These are phyloP conservation scores for Aplysina aerophoba DNA, from an alignment of 37 sponge, comb jelly and placozoan genomes.

Conservation along the genomic window DNA sequence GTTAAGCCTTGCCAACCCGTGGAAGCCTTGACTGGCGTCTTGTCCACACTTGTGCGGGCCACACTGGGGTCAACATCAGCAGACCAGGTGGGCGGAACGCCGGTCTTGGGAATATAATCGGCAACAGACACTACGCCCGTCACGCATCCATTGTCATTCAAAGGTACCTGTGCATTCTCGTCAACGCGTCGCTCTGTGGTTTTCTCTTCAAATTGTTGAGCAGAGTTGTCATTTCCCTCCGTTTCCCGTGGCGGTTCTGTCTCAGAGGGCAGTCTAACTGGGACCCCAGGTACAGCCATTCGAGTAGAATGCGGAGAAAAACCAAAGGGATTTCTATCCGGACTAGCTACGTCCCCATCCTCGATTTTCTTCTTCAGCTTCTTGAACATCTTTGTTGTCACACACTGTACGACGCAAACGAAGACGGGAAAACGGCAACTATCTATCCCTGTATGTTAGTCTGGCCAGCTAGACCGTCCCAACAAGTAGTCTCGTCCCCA, in stretches of 20 bases:
- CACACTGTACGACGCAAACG: no score
- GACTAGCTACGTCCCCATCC: not conserved
- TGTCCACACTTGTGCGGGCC: not conserved
- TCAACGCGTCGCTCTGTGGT: not conserved
- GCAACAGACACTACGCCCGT: not conserved
- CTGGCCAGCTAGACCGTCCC: no score
- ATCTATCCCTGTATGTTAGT: no score
- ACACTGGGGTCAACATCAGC: not conserved
- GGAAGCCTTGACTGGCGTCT: not conserved
- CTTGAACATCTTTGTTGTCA: slow-evolving; percentile 25
- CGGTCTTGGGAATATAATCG: not conserved
- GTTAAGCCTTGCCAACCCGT: not conserved
- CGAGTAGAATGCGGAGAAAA: not conserved
- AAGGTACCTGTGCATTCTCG: not conserved
- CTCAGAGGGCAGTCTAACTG: slow-evolving; percentile 21
- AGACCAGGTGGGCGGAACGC: not conserved
- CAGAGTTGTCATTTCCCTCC: not conserved
- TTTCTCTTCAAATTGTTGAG: not conserved
- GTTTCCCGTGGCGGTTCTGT: not conserved
- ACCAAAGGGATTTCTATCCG: not conserved
- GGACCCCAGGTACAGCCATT: not conserved
- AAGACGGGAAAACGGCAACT: no score
- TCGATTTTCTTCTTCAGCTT: slow-evolving; percentile 25
- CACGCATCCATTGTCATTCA: not conserved
- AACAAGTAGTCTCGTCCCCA: no score